Evolutionary conservation across 2,113 vertebrate species (phyloP), one percentile per base, ranked within the genome.

Genomic region (Charadrius vociferus): DNA sequence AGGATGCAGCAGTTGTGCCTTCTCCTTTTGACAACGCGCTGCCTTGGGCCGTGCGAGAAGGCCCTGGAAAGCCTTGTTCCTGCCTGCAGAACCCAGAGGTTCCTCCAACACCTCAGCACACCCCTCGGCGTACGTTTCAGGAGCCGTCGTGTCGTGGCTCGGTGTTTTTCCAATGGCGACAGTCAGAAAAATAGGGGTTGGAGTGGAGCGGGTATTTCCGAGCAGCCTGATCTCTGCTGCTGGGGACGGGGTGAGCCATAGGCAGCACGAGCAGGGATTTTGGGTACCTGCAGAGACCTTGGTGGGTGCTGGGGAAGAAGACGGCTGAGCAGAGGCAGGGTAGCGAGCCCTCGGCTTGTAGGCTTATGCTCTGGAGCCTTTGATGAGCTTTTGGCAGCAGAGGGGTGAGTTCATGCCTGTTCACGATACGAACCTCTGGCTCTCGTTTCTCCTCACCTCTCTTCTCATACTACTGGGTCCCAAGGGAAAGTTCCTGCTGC

Each of bases 211-310:
- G 26, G 23, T 41, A 66, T 66, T 32, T 22, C 43, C 3, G 22
- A 34, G 24, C 16, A 71, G 66, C 21, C 29, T 27, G 53, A 39
- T 37, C 24, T 27, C 67, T 49, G 55, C 66, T 7, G 14, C 66
- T 30, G 43, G 43, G 41, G 39, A 30, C 3, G 5, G 10, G n/a
- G n/a, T 4, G 14, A 61, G 45, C 37, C 70, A 47, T 0, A 1
- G 43, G 63, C 59, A 49, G 50, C 53, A 19, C 0, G 0, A 80
- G 59, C n/a, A 78, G 47, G 23, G 71, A 37, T 79, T 88, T 36
- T 32, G 75, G 70, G 43, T 27, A n/a, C 0, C 39, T 75, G 86
- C 74, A 50, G 71, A 80, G 37, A 55, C 13, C 12, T 68, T 3
- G 2, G 24, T 36, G 56, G 30, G 20, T 30, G 78, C 66, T 67